Conservation (phyloP, 1,140 invertebrate species). For the Brachionus paranguensis region DNA sequence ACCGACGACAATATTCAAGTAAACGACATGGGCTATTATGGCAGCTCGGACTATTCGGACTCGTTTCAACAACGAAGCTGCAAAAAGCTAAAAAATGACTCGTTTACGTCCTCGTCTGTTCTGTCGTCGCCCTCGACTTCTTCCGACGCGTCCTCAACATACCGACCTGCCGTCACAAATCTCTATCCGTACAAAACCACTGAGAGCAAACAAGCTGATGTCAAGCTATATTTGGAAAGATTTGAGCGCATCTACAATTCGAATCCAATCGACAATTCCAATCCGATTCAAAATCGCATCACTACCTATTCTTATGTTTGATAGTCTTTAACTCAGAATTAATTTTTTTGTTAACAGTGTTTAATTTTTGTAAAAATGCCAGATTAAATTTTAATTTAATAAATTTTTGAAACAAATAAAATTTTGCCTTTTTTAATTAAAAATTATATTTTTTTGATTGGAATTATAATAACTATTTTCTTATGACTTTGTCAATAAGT, state of each 20-base stretch:
- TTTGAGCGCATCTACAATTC: constrained; percentile 38
- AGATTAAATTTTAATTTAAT: neutral
- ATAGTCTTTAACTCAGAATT: neutral
- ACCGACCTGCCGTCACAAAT: constrained; percentile 4
- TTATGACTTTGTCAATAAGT: too few species aligned
- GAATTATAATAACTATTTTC: too few species aligned
- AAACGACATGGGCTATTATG: constrained; percentile 34
- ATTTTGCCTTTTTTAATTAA: too few species aligned
- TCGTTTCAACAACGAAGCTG: neutral
- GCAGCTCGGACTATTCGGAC: constrained; percentile 33
- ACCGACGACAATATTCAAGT: neutral
- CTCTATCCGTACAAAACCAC: neutral
- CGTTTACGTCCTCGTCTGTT: constrained; percentile 26
- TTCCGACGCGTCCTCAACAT: neutral
- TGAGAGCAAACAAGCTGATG: neutral
- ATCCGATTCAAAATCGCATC: neutral
- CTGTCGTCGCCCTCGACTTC: constrained; percentile 1
- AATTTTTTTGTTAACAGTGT: constrained; percentile 13
- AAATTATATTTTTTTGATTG: too few species aligned
- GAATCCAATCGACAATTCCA: neutral
- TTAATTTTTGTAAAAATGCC: constrained; percentile 15
- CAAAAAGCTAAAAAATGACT: constrained; percentile 2
- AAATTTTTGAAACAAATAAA: neutral
- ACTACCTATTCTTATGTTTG: constrained; percentile 34
- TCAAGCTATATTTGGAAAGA: constrained; percentile 20